Evolutionary conservation across 2,888 invertebrate species (phyloP).

Genomic region (Tenthredo distinguenda): DNA sequence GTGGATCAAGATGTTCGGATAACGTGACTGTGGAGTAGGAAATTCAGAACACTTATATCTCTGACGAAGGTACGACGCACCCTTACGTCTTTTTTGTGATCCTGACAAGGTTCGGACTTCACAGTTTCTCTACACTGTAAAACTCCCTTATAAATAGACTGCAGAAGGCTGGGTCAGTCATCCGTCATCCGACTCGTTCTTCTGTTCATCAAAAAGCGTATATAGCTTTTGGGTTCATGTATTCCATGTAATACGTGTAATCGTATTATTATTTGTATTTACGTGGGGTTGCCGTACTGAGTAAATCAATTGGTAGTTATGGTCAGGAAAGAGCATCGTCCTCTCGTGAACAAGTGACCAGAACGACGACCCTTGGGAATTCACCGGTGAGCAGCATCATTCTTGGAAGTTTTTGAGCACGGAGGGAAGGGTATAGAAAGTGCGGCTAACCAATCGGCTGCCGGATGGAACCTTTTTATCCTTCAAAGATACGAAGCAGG

Average conservation of each 20-base stretch:
- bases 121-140: background rate
- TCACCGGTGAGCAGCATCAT: background rate
- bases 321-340: background rate
- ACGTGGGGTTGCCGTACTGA: background rate
- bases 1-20: constrained; percentile 45
- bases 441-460: constrained; percentile 37
- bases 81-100: constrained; percentile 3
- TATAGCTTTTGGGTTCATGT: background rate
- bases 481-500: constrained; percentile 28
- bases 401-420: background rate
- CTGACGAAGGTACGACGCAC: constrained; percentile 45
- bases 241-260: background rate
- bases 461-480: constrained; percentile 42
- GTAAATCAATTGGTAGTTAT: background rate
- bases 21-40: constrained; percentile 1
- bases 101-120: background rate
- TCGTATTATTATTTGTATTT: background rate
- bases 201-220: background rate
- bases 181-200: background rate
- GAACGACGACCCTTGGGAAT: constrained; percentile 36
- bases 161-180: background rate
- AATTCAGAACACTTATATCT: background rate
- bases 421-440: constrained; percentile 16
- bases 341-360: constrained; percentile 14
- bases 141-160: background rate